These are phyloP conservation scores for Mythimna ferrago DNA, from an alignment of 2,888 invertebrate genomes.

Conservation along the genomic window DNA sequence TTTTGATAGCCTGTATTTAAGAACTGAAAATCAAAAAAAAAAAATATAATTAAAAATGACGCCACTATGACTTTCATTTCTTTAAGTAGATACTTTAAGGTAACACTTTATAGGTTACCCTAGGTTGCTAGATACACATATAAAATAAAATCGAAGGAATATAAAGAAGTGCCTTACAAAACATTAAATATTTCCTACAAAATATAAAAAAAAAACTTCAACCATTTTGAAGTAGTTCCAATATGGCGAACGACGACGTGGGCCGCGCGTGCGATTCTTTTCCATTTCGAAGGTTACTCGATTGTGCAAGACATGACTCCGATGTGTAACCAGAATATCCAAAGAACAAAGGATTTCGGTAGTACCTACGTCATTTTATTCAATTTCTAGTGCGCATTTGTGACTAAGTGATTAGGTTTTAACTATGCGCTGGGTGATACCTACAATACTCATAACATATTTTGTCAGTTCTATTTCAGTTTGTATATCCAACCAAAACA, in stretches of 20 bases:
- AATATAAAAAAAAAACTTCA: slow-evolving; percentile 7
- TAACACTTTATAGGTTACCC: background rate
- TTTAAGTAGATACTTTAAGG: background rate
- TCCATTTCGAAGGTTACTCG: slow-evolving; percentile 83
- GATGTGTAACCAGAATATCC: slow-evolving; percentile 78
- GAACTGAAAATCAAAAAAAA: background rate
- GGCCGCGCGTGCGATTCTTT: slow-evolving; percentile 83
- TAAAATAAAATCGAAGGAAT: background rate
- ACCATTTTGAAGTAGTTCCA: slow-evolving; percentile 57
- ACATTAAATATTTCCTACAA: background rate
- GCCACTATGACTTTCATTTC: too few relatives aligned
- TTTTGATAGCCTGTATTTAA: slow-evolving; percentile 16
- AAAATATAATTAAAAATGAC: background rate
- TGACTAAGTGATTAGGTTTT: slow-evolving; percentile 1
- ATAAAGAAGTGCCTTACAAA: slow-evolving; percentile 7
- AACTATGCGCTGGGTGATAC: background rate
- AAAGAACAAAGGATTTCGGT: slow-evolving; percentile 77
- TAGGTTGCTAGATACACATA: background rate
- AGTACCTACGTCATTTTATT: slow-evolving; percentile 55
- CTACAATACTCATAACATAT: background rate
- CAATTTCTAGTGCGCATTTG: slow-evolving; percentile 27
- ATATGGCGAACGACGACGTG: slow-evolving; percentile 69
- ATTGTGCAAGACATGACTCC: slow-evolving; percentile 81
- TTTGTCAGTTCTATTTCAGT: background rate
- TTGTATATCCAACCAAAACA: background rate